These are phyloP conservation scores for Toxotes chatareus DNA, from an alignment of 2,113 vertebrate genomes.

Conservation along the genomic window DNA sequence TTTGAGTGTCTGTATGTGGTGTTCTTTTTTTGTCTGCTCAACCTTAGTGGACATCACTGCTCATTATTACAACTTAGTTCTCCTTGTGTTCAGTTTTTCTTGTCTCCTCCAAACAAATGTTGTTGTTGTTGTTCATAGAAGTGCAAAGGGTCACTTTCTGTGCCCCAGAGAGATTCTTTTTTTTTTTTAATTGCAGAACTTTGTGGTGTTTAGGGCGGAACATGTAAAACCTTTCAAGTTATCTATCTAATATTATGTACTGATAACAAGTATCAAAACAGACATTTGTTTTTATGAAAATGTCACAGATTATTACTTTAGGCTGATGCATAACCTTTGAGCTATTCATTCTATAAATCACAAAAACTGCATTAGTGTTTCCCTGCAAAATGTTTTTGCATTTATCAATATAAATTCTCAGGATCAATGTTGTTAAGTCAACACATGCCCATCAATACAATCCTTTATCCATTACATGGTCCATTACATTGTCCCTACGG, in stretches of 20 bases:
- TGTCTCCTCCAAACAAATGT: slow-evolving; percentile 4
- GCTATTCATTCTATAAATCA: slow-evolving; percentile 27
- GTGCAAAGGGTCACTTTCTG: slow-evolving; percentile 14
- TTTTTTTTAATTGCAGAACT: not conserved
- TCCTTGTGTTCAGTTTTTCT: slow-evolving; percentile 4
- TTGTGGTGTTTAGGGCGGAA: slow-evolving; percentile 14
- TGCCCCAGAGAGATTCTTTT: not conserved
- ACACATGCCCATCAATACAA: slow-evolving; percentile 78
- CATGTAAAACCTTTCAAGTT: slow-evolving; percentile 9
- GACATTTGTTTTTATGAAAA: slow-evolving; percentile 35
- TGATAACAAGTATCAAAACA: not conserved
- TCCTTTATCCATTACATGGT: slow-evolving; percentile 78
- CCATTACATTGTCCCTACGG: slow-evolving; percentile 79
- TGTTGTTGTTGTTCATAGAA: not conserved
- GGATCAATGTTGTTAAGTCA: slow-evolving; percentile 74
- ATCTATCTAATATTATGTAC: slow-evolving; percentile 17
- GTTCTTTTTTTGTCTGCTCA: slow-evolving; percentile 26
- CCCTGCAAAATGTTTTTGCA: slow-evolving; percentile 37
- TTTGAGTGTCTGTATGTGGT: slow-evolving; percentile 18
- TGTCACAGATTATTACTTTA: slow-evolving; percentile 29
- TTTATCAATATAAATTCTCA: slow-evolving; percentile 70
- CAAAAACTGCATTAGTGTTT: slow-evolving; percentile 52
- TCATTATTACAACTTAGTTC: slow-evolving; percentile 34
- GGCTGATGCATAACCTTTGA: slow-evolving; percentile 2
- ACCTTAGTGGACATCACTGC: slow-evolving; percentile 4